Base-by-base conservation (phyloP, 2,797 vertebrate genomes). In the Poecilia velifera region DNA sequence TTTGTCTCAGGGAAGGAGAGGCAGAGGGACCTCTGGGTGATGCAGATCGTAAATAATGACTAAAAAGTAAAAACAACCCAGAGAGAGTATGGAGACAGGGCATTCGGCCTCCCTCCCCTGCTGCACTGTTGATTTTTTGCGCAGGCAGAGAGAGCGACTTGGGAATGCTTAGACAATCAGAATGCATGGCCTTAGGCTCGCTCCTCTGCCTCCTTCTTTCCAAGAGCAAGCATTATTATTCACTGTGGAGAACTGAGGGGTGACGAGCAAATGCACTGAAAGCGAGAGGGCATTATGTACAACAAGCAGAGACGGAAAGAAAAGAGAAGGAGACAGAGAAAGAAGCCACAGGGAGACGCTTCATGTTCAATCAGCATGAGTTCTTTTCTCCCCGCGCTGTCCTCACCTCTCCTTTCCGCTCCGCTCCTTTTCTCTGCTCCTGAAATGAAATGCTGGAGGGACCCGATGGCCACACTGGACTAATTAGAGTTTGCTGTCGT, bases 401-500 rank as follows among this genome's bases (percentile, higher is more conserved):
- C 74, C 76, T 86, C 36, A 70, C 18, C 64, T 78, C 74, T 64
- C 79, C 51, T 75, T 6, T 83, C 68, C 13, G 0, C 76, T 81
- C 47, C 70, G 12, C n/a, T 77, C 64, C 46, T 78, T 39, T 55
- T 62, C 22, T 4, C 47, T 46, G 47, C 79, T 86, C 64, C 70
- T 76, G 66, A 76, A 81, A 86, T 77, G 68, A 84, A 86, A 82
- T 51, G 78, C 87, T 89, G 84, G 55, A 83, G 73, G 85, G 82
- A 73, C 76, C 80, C 2, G 45, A 78, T 84, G 86, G 84, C 85
- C 91, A 88, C 90, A 77, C 87, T 87, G 93, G 92, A 92, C 90
- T 94, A 94, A 93, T 95, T 94, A 92, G 77, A 91, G 91, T 89
- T 77, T 80, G 83, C 82, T 88, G 82, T 89, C 83, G 78, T 82